Conservation (phyloP, 2,113 vertebrate genomes). For the Hypomesus transpacificus region DNA sequence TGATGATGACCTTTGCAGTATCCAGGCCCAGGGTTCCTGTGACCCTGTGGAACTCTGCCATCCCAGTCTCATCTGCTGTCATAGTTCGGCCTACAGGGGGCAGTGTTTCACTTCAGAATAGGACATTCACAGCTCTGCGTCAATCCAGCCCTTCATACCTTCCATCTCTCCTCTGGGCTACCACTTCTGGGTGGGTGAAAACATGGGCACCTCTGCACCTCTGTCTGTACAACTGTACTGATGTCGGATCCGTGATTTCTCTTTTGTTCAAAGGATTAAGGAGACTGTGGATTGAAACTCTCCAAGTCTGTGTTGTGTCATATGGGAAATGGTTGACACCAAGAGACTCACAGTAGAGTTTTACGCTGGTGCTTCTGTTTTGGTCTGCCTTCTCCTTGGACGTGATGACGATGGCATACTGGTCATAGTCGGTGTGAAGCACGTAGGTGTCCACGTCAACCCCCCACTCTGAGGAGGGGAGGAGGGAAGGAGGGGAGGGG, state of each 20-base stretch:
- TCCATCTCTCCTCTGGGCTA: too few species aligned
- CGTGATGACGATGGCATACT: slow-evolving; percentile 81
- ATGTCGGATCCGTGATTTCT: background rate
- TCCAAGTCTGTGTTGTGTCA: background rate
- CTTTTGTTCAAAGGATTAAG: too few species aligned
- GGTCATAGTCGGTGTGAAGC: slow-evolving; percentile 84
- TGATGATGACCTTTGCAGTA: slow-evolving; percentile 62
- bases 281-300: too few species aligned
- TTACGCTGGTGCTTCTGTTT: slow-evolving; percentile 61
- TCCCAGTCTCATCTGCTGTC: slow-evolving; percentile 67
- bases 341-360: slow-evolving; percentile 78
- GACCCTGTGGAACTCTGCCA: slow-evolving; percentile 77
- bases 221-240: too few species aligned
- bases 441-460: slow-evolving; percentile 76
- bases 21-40: slow-evolving; percentile 75
- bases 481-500: too few species aligned
- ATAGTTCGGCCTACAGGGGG: slow-evolving; percentile 73
- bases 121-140: too few species aligned
- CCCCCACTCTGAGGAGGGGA: slow-evolving; percentile 67
- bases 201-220: too few species aligned
- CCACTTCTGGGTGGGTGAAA: too few species aligned
- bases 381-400: slow-evolving; percentile 67
- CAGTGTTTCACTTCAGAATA: background rate
- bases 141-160: too few species aligned
- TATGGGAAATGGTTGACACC: background rate